These are phyloP conservation scores for Drosophila equinoxialis DNA, from an alignment of 1,140 invertebrate genomes.

Conservation along the genomic window DNA sequence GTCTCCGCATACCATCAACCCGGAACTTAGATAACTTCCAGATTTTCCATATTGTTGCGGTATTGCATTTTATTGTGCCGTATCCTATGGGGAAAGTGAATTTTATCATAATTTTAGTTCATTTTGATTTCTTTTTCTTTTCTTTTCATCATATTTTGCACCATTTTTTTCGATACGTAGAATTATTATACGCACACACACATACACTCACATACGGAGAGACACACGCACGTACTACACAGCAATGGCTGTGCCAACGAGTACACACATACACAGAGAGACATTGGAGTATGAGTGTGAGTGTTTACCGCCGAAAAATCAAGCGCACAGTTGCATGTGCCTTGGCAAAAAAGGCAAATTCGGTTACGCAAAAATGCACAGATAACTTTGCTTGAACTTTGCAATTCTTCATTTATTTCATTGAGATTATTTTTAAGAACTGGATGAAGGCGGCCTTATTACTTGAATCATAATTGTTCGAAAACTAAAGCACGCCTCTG, in stretches of 20 bases:
- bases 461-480: conserved; percentile 35
- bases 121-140: conserved; percentile 47
- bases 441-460: conserved; percentile 24
- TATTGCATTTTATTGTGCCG: conserved; percentile 47
- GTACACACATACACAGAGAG: conserved; percentile 47
- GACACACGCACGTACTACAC: conserved; percentile 54
- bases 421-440: conserved; percentile 4
- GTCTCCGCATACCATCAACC: conserved; percentile 27
- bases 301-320: conserved; percentile 81
- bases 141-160: conserved; percentile 78
- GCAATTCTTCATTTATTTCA: not conserved
- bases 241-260: conserved; percentile 59
- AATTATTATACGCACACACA: conserved; percentile 68
- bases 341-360: conserved; percentile 42
- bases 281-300: conserved; percentile 73
- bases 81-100: conserved; percentile 64
- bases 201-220: conserved; percentile 41
- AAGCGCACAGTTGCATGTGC: conserved; percentile 80
- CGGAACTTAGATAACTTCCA: conserved; percentile 48
- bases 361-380: conserved; percentile 70
- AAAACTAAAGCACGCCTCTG: conserved; percentile 64
- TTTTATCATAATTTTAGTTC: conserved; percentile 50
- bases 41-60: conserved; percentile 41
- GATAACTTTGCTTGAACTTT: not conserved
- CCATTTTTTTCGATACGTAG: conserved; percentile 83